Evolutionary conservation across 2,888 invertebrate species (phyloP).

Genomic region (Scaptomyza polygonia): DNA sequence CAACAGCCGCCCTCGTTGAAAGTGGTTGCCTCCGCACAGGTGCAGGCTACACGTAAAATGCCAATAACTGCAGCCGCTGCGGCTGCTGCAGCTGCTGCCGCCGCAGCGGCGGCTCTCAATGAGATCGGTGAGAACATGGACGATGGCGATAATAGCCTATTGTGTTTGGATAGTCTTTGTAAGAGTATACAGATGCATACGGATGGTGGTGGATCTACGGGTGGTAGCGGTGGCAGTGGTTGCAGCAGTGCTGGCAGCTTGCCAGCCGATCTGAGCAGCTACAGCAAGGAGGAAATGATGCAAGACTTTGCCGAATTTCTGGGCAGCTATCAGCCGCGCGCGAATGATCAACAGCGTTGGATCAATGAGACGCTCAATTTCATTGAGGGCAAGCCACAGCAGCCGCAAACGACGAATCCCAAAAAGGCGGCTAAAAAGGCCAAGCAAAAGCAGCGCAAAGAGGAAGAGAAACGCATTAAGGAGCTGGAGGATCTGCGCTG

Average conservation of each 20-base stretch:
- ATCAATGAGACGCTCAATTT: slow-evolving; percentile 83
- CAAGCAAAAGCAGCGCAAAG: slow-evolving; percentile 83
- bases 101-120: slow-evolving; percentile 60
- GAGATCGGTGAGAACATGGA: slow-evolving; percentile 54
- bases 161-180: slow-evolving; percentile 79
- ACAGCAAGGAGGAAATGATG: slow-evolving; percentile 77
- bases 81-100: slow-evolving; percentile 48
- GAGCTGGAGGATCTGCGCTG: slow-evolving; percentile 82
- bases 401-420: slow-evolving; percentile 81
- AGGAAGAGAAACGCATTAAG: slow-evolving; percentile 82
- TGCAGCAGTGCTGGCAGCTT: slow-evolving; percentile 41
- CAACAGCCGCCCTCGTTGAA: slow-evolving; percentile 63
- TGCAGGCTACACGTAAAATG: slow-evolving; percentile 55
- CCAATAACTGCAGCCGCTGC: slow-evolving; percentile 51
- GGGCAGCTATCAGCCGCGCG: slow-evolving; percentile 76
- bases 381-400: slow-evolving; percentile 81
- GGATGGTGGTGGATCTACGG: slow-evolving; percentile 31
- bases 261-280: slow-evolving; percentile 47
- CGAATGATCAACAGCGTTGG: slow-evolving; percentile 82
- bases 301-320: slow-evolving; percentile 82
- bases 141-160: slow-evolving; percentile 78
- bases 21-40: slow-evolving; percentile 63
- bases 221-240: slow-evolving; percentile 37
- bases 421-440: slow-evolving; percentile 84
- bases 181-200: slow-evolving; percentile 78